phyloP scores from a whole-genome alignment of 2,113 vertebrate genomes.

The Labrus mixtus region DNA sequence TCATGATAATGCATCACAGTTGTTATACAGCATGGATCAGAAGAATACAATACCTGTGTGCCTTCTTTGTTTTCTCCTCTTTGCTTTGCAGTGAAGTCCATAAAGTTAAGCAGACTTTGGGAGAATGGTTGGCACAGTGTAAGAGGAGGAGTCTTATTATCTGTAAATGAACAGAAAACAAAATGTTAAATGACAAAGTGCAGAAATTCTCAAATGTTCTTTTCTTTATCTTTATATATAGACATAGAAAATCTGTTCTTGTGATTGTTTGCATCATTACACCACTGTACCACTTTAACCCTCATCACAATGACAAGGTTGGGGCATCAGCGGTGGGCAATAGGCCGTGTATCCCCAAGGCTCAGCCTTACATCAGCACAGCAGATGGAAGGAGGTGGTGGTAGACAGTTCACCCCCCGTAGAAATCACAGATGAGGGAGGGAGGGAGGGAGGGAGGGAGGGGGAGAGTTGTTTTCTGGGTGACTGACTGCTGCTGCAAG shows the following conservation, averaged over 20 bases:
- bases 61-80: slow-evolving; percentile 44
- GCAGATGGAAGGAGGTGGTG: slow-evolving; percentile 61
- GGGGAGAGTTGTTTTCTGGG: slow-evolving; percentile 58
- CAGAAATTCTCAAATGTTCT: no score
- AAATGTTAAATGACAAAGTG: neutral
- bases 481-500: slow-evolving; percentile 69
- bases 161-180: slow-evolving; percentile 24
- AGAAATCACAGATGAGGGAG: neutral
- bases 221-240: neutral
- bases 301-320: slow-evolving; percentile 43
- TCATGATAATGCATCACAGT: neutral
- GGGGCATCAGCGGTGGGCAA: slow-evolving; percentile 46
- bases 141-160: slow-evolving; percentile 18
- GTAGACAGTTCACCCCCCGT: slow-evolving; percentile 4
- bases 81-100: slow-evolving; percentile 24
- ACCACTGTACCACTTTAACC: slow-evolving; percentile 52
- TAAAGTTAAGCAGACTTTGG: slow-evolving; percentile 28
- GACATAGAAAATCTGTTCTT: neutral
- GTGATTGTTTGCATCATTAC: slow-evolving; percentile 43
- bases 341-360: slow-evolving; percentile 56
- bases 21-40: neutral
- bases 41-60: slow-evolving; percentile 55
- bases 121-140: slow-evolving; percentile 7
- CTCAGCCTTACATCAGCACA: slow-evolving; percentile 63
- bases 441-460: slow-evolving; percentile 9